Evolutionary conservation across 1,140 invertebrate species (phyloP).

Genomic region (Muscidifurax raptorellus): DNA sequence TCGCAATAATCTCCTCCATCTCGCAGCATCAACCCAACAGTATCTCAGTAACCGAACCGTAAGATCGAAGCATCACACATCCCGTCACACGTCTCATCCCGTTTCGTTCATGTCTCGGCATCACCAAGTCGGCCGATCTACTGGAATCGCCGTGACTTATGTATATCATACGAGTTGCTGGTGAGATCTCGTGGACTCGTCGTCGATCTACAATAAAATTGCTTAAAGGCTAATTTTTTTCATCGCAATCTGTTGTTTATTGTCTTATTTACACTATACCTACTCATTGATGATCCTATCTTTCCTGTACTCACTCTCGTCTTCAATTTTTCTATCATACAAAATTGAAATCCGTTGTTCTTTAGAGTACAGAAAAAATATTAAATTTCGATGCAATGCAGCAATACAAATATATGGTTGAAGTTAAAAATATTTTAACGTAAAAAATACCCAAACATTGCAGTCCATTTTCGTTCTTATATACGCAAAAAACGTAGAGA

Average conservation of each 20-base stretch:
- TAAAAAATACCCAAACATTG: no score
- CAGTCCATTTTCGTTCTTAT: no score
- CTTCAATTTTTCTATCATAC: no score
- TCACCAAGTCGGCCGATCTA: background rate
- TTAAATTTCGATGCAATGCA: no score
- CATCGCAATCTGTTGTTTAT: slow-evolving; percentile 16
- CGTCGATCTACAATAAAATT: slow-evolving; percentile 37
- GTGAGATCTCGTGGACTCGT: background rate
- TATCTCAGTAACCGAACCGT: no score
- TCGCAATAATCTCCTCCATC: background rate
- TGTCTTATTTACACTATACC: background rate
- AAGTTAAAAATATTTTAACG: no score
- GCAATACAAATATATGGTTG: no score
- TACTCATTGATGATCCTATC: background rate
- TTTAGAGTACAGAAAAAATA: no score
- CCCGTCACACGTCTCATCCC: background rate
- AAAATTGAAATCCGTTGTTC: no score
- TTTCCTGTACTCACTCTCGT: no score
- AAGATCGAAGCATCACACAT: background rate
- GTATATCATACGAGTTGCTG: background rate
- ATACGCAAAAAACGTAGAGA: no score
- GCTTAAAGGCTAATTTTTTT: slow-evolving; percentile 32
- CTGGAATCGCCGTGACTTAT: background rate
- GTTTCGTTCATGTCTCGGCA: slow-evolving; percentile 4
- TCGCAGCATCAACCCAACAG: no score